Conservation (phyloP, 2,888 invertebrate species). For the Sminthurides aquaticus region DNA sequence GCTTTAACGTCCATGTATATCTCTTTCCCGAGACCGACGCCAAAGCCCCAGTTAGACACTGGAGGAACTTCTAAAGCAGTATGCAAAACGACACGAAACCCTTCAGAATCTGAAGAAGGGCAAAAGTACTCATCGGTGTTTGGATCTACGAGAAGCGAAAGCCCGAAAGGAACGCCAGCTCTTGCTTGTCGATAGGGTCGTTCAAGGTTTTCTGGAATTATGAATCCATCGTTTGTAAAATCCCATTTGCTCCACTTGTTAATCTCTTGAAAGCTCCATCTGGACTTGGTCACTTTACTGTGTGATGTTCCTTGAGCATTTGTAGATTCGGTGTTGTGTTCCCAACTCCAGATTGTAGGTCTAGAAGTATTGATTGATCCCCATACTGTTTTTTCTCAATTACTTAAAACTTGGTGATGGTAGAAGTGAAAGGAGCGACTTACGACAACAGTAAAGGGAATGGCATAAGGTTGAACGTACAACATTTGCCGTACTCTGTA, state of each 20-base stretch:
- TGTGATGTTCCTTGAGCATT: neutral
- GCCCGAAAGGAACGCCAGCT: constrained; percentile 35
- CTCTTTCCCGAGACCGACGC: constrained; percentile 26
- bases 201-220: constrained; percentile 12
- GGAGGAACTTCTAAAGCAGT: constrained; percentile 30
- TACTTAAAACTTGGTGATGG: neutral
- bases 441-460: constrained; percentile 46
- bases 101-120: constrained; percentile 33
- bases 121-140: constrained; percentile 37
- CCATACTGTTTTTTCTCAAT: neutral
- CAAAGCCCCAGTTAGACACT: constrained; percentile 27
- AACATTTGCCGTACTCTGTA: constrained; percentile 77
- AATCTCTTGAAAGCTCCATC: constrained; percentile 17
- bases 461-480: constrained; percentile 72
- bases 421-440: neutral
- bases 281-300: constrained; percentile 15
- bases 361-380: no score
- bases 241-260: constrained; percentile 26
- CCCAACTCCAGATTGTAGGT: neutral
- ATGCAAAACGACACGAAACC: constrained; percentile 33
- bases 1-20: constrained; percentile 29
- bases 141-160: constrained; percentile 37
- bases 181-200: constrained; percentile 28
- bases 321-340: neutral
- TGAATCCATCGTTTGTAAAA: constrained; percentile 22